Conservation (phyloP, 2,888 invertebrate species). For the Deilephila porcellus region DNA sequence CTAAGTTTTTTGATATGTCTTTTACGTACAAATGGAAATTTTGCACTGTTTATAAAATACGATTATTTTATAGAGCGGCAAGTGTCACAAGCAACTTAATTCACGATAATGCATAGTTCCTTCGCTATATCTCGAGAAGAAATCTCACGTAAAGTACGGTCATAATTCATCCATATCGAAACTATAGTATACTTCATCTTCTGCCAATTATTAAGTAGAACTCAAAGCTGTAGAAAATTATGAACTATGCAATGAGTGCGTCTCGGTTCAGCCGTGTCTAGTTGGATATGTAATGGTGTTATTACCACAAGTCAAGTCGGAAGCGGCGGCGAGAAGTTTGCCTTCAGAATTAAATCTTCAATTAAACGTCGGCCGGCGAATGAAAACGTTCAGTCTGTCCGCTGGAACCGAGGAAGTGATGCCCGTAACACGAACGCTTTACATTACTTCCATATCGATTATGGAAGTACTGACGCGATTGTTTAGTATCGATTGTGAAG, state of each 20-base stretch:
- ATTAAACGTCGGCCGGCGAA: slow-evolving; percentile 53
- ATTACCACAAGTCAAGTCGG: slow-evolving; percentile 37
- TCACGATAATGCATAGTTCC: no score
- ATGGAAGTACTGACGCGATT: background rate
- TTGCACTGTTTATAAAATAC: no score
- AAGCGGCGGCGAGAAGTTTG: slow-evolving; percentile 51
- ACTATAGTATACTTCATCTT: no score
- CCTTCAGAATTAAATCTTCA: slow-evolving; percentile 61
- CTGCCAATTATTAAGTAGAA: background rate
- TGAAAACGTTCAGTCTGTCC: slow-evolving; percentile 35
- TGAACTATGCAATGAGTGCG: background rate
- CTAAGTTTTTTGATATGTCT: no score
- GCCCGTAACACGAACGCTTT: background rate
- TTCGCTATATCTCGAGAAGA: no score
- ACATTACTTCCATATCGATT: slow-evolving; percentile 1
- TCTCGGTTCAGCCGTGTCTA: slow-evolving; percentile 3
- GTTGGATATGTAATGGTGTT: background rate
- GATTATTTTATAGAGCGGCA: no score
- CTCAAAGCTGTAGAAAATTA: background rate
- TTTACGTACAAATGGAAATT: no score
- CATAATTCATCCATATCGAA: no score
- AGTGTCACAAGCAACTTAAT: no score
- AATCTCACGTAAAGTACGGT: no score
- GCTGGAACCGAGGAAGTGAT: background rate
- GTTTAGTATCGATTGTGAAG: background rate